Base-by-base conservation (phyloP, 2,888 invertebrate species). In the Odontothrips loti region DNA sequence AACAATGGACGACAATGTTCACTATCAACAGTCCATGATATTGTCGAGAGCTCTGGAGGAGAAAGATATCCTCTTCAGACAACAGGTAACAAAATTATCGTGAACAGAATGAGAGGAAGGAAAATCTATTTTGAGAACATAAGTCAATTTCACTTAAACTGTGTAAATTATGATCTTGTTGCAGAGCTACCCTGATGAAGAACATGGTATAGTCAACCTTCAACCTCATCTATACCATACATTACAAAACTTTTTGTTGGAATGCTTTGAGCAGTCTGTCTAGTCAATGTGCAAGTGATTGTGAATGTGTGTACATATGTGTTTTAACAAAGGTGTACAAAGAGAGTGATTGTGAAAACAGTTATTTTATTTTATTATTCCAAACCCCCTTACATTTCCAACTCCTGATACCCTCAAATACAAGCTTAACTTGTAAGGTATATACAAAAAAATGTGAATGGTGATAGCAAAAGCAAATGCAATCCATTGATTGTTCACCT, bases 21-120 rank as follows among this genome's bases (percentile, higher is more conserved):
- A 99, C 87, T 98, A 96, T 88, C 98, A 98, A 87, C 97, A 99
- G 87, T 94, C 97, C 11, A 96, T 98, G 92, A 91, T 97, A 86
- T 90, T 98, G 85, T 94, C 97, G 2, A 93, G 95, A 86, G 91
- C 94, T 82, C 90, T 99, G 84, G 96, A 97, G 86, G 90, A 92
- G 79, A 90, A 91, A 79, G 95, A 97, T 85, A 94, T 99, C 82
- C 91, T 96, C 84, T 99, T 98, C 88, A 92, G 95, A 83, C 94
- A 97, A 87, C 95, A 97, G 93, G 98, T 97, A 88, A 88, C 88
- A 84, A n/a, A n/a, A n/a, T n/a, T n/a, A n/a, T n/a, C n/a, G n/a
- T n/a, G n/a, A n/a, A n/a, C n/a, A n/a, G n/a, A n/a, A n/a, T n/a
- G n/a, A n/a, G n/a, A n/a, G n/a, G n/a, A n/a, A n/a, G n/a, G n/a